Evolutionary conservation across 1,140 invertebrate genomes (phyloP).

Genomic region (Drosophila miranda): DNA sequence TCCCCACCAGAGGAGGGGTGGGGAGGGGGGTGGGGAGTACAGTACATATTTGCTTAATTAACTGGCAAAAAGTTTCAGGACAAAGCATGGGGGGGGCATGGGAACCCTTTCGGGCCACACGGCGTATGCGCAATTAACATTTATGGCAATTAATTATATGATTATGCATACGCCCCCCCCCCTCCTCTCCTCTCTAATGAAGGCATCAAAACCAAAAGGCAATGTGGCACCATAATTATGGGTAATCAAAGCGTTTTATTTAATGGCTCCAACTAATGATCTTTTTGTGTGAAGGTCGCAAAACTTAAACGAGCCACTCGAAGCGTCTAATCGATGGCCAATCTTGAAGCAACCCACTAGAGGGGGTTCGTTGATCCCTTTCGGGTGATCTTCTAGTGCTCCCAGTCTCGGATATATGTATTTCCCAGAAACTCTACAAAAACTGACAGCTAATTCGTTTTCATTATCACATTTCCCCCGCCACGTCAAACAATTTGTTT

Average conservation of each 20-base stretch:
- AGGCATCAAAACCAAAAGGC: slow-evolving; percentile 30
- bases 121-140: slow-evolving; percentile 79
- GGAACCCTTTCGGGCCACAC: slow-evolving; percentile 45
- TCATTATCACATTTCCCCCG: slow-evolving; percentile 15
- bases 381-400: too few relatives aligned
- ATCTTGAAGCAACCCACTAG: too few relatives aligned
- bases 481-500: slow-evolving; percentile 38
- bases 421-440: background rate
- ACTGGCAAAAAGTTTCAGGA: slow-evolving; percentile 73
- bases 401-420: background rate
- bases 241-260: slow-evolving; percentile 74
- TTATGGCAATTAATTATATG: slow-evolving; percentile 75
- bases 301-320: slow-evolving; percentile 45
- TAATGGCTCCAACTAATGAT: slow-evolving; percentile 69
- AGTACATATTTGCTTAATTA: slow-evolving; percentile 74
- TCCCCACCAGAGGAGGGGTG: too few relatives aligned
- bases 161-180: slow-evolving; percentile 55
- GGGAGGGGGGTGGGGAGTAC: too few relatives aligned
- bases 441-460: slow-evolving; percentile 10
- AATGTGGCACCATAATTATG: slow-evolving; percentile 57
- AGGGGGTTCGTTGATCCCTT: too few relatives aligned
- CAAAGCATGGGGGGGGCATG: slow-evolving; percentile 29
- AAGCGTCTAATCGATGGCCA: slow-evolving; percentile 25
- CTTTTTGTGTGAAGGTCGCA: slow-evolving; percentile 59
- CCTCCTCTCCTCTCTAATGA: slow-evolving; percentile 36